A percentile compares a stretch with the other conserved stretches of the same genome.
Evolutionary conservation across 2,888 invertebrate genomes (phyloP).

Genomic region (Plebejus argus): DNA sequence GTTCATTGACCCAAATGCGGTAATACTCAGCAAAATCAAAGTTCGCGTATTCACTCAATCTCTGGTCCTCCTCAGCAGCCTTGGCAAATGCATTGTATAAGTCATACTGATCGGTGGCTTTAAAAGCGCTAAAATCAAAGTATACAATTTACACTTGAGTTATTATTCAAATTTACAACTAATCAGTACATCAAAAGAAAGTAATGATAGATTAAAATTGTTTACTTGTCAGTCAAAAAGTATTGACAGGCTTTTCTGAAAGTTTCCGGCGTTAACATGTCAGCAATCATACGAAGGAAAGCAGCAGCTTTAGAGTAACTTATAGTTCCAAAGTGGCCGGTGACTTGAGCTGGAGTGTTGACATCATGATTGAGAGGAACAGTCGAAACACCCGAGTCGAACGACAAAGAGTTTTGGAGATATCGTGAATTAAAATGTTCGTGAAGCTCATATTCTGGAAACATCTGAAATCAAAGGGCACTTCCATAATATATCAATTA

Average conservation of each 20-base stretch:
- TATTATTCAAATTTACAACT: not conserved
- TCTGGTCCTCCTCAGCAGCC: slow-evolving; percentile 56
- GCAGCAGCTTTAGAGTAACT: slow-evolving; percentile 85
- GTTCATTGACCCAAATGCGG: slow-evolving; percentile 82
- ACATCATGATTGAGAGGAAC: slow-evolving; percentile 83
- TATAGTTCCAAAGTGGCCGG: slow-evolving; percentile 84
- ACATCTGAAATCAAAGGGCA: slow-evolving; percentile 67
- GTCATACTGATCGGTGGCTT: slow-evolving; percentile 71
- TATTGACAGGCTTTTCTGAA: slow-evolving; percentile 57
- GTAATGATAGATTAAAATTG: slow-evolving; percentile 36
- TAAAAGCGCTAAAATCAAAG: slow-evolving; percentile 56
- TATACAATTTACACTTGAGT: not conserved
- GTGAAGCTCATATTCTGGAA: slow-evolving; percentile 82
- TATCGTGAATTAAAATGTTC: slow-evolving; percentile 88
- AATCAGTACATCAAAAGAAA: too few relatives aligned
- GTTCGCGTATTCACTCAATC: slow-evolving; percentile 54
- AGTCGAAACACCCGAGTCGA: slow-evolving; percentile 61
- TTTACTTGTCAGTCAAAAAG: slow-evolving; percentile 77
- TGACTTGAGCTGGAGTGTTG: slow-evolving; percentile 82
- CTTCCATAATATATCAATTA: not conserved
- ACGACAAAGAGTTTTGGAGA: slow-evolving; percentile 82
- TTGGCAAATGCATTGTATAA: slow-evolving; percentile 71
- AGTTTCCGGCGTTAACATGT: slow-evolving; percentile 62
- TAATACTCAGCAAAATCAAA: slow-evolving; percentile 75
- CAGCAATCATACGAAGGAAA: slow-evolving; percentile 65